Base-by-base conservation (phyloP, 37 sponge, comb jelly and placozoan genomes). In the Tethya wilhelma region DNA sequence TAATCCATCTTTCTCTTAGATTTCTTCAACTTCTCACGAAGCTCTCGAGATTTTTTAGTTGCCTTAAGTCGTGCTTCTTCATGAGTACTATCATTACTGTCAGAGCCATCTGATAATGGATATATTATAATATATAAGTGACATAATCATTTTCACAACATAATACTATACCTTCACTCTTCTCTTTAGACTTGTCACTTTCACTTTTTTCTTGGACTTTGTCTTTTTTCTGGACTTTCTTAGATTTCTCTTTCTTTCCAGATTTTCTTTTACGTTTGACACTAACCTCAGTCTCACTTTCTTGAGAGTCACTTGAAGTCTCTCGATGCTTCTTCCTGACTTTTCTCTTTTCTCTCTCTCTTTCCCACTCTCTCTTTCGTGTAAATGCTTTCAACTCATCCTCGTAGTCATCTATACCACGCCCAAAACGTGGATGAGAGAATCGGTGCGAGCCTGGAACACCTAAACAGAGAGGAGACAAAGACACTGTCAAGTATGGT, bases 331-430 rank as follows among this genome's bases (percentile, higher is more conserved):
- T 45, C 44, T 49, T 76, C 57, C 64, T 75, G 33, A 30, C 58
- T 40, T 66, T 60, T 7, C 57, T 33, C 67, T 77, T 74, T 56
- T 84, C 80, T 49, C 64, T 19, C 46, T 86, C 83, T 14, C 57
- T 71, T 41, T 84, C 90, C 31, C 80, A 45, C 42, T 90, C 77
- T 20, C 89, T 67, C 75, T 84, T 92, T 28, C 77, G 26, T 17
- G 56, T 66, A 58, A 81, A 92, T 0, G 75, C 89, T 42, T 73
- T 29, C 65, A 92, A 67, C 46, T 92, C 85, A n/a, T 81, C 81
- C 26, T 79, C 89, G 70, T 92, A 92, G 49, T 92, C 93, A 60
- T 86, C 93, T 37, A 33, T 30, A 0, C 68, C 80, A 20, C 73
- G n/a, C n/a, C n/a, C n/a, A n/a, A n/a, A n/a, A n/a, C n/a, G n/a